Base-by-base conservation (phyloP, 1,140 invertebrate genomes). In the Tetramorium alpestre region DNA sequence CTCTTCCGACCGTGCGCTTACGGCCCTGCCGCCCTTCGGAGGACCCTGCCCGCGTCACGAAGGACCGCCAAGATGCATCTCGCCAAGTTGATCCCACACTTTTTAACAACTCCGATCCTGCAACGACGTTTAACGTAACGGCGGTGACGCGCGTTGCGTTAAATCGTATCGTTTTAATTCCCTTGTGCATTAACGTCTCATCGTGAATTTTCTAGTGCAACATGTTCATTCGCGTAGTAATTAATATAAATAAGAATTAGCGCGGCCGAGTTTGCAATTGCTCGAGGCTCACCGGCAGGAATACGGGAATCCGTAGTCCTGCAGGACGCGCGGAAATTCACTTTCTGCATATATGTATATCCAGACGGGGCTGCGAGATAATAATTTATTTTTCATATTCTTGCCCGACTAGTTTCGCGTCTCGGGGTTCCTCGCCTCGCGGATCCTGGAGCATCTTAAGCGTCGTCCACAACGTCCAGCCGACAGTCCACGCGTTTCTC, bases 331-430 rank as follows among this genome's bases (percentile, higher is more conserved):
- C 25, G 60, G 49, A 80, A 73, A 60, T 73, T 72, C 13, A 60
- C 54, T 73, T 73, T 73, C 80, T 41, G 13, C 62, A 22, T 51
- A 41, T 67, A 75, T 7, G n/a, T 8, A 73, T 2, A 47, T 13
- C 47, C 25, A 33, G 56, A 47, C 51, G n/a, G 69, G 56, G 25
- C n/a, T 73, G 54, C 80, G 69, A 75, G 41, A 60, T 73, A 84
- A 84, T 84, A 84, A 84, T 84, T 84, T 84, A 73, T 60, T 84
- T 84, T 84, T 84, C 88, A 64, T 47, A 76, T 85, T 88, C 87
- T 56, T 56, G 69, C 70, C 44, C 78, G 70, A 88, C 88, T 78
- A 70, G 86, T 88, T 60, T 87, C 76, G 65, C 86, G 38, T 85
- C 65, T 69, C 86, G 77, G 82, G 72, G 49, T 56, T 81, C 78